Conservation (phyloP, 2,888 invertebrate genomes). For the Caenorhabditis sp. region DNA sequence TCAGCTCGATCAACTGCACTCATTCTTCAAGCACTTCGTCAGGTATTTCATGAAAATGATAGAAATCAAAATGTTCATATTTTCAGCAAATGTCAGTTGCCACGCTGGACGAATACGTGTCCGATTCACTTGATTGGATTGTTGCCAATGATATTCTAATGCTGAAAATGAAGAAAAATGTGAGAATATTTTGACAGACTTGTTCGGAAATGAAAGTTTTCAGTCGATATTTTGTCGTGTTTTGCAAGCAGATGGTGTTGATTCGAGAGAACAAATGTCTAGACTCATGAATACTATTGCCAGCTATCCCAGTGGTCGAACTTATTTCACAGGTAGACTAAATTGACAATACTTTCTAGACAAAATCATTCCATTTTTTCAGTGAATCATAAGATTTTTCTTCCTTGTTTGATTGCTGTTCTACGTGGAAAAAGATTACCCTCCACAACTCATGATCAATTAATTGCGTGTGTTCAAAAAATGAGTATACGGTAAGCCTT, state of each 20-base stretch:
- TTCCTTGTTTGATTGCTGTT: conserved; percentile 42
- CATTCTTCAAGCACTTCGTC: conserved; percentile 62
- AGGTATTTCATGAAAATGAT: conserved; percentile 33
- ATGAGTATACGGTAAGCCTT: conserved; percentile 38
- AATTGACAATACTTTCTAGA: no score
- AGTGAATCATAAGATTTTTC: conserved; percentile 42
- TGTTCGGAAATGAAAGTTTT: not conserved
- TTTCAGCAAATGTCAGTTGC: conserved; percentile 53
- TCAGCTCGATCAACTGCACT: conserved; percentile 56
- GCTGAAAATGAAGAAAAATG: conserved; percentile 51
- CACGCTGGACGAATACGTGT: conserved; percentile 35
- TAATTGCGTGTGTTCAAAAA: conserved; percentile 48
- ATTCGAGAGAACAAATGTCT: conserved; percentile 50
- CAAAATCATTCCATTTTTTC: conserved; percentile 57
- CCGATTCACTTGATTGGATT: conserved; percentile 47
- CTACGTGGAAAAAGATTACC: conserved; percentile 45
- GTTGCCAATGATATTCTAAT: conserved; percentile 41
- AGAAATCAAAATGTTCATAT: not conserved
- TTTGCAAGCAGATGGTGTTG: conserved; percentile 51
- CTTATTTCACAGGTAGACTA: conserved; percentile 40
- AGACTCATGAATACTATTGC: conserved; percentile 51
- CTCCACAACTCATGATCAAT: conserved; percentile 47
- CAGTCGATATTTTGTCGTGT: conserved; percentile 45
- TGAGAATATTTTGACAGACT: conserved; percentile 7
- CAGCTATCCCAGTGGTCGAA: conserved; percentile 39